Conservation (phyloP, 92 coral and sea anemone genomes). For the Paramuricea clavata region DNA sequence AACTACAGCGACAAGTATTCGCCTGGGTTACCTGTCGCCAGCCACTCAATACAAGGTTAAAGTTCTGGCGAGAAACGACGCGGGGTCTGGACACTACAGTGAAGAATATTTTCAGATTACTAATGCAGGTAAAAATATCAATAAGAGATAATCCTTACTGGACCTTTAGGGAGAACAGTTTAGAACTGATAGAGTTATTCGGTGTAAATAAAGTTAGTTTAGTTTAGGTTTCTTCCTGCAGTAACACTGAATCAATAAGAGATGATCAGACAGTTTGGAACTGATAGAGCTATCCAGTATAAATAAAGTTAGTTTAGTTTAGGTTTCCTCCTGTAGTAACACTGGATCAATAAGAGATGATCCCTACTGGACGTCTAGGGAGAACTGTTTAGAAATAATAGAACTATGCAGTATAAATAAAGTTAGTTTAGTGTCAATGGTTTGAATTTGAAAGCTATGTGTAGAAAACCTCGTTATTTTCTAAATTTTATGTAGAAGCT, state of each 20-base stretch:
- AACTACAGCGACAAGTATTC: not conserved
- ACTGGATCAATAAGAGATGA: not conserved
- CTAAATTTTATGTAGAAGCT: constrained; percentile 19
- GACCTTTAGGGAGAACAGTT: not conserved
- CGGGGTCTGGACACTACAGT: constrained; percentile 32
- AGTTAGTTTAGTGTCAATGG: not conserved
- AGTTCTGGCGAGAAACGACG: constrained; percentile 21
- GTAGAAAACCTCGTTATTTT: not conserved
- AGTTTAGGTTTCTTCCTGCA: no score
- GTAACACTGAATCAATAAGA: no score
- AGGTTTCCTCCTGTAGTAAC: no score
- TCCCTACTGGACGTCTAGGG: not conserved
- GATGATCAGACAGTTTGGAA: no score
- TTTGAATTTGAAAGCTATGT: not conserved
- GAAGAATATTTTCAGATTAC: constrained; percentile 32
- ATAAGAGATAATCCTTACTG: not conserved
- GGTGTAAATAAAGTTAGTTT: not conserved
- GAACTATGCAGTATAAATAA: not conserved
- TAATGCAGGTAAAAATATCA: constrained; percentile 9
- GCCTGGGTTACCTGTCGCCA: not conserved
- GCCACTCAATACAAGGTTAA: constrained; percentile 23
- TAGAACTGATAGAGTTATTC: not conserved
- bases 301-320: no score
- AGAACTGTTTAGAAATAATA: no score
- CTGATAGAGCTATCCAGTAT: no score